A percentile compares a stretch with the other conserved stretches of the same genome.
Evolutionary conservation across 2,113 vertebrate species (phyloP).

Genomic region (Apus apus): DNA sequence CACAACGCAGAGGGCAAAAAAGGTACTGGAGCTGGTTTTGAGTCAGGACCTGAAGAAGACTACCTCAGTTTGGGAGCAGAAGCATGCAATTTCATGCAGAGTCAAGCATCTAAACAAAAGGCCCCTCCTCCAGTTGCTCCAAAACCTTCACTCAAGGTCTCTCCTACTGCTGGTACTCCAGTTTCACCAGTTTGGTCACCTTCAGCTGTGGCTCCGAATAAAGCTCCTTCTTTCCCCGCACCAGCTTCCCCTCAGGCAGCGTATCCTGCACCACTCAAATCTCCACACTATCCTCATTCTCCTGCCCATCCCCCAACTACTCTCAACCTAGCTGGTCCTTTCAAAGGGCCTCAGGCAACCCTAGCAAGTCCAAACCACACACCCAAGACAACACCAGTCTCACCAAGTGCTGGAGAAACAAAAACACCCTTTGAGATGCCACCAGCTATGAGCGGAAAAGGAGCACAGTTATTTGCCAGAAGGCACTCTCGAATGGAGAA

Average conservation of each 20-base stretch:
- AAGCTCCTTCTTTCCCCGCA: slow-evolving; percentile 79
- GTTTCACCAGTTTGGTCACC: slow-evolving; percentile 86
- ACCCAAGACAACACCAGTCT: slow-evolving; percentile 76
- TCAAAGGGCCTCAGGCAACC: slow-evolving; percentile 78
- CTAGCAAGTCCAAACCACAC: slow-evolving; percentile 72
- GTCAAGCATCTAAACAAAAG: slow-evolving; percentile 85
- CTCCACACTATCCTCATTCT: slow-evolving; percentile 76
- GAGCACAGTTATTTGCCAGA: slow-evolving; percentile 95
- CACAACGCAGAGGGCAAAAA: slow-evolving; percentile 84
- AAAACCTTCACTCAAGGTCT: slow-evolving; percentile 85
- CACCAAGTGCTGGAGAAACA: slow-evolving; percentile 70
- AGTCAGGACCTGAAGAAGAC: slow-evolving; percentile 95
- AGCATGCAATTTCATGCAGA: slow-evolving; percentile 97
- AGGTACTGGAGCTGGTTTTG: slow-evolving; percentile 79
- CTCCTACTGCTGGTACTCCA: slow-evolving; percentile 76
- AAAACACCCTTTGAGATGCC: slow-evolving; percentile 88
- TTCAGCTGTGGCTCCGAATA: slow-evolving; percentile 70
- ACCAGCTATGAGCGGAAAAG: slow-evolving; percentile 86
- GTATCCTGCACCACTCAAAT: slow-evolving; percentile 65
- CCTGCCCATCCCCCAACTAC: slow-evolving; percentile 74
- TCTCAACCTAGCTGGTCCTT: slow-evolving; percentile 75
- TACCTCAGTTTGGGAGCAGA: slow-evolving; percentile 97
- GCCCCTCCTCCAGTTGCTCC: slow-evolving; percentile 94
- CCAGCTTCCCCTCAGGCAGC: slow-evolving; percentile 79
- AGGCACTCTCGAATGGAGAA: slow-evolving; percentile 98